Percentiles rank a stretch among this genome's conserved stretches.
Evolutionary conservation across 2,888 invertebrate species (phyloP).

Genomic region (Pharmacophagus antenor): DNA sequence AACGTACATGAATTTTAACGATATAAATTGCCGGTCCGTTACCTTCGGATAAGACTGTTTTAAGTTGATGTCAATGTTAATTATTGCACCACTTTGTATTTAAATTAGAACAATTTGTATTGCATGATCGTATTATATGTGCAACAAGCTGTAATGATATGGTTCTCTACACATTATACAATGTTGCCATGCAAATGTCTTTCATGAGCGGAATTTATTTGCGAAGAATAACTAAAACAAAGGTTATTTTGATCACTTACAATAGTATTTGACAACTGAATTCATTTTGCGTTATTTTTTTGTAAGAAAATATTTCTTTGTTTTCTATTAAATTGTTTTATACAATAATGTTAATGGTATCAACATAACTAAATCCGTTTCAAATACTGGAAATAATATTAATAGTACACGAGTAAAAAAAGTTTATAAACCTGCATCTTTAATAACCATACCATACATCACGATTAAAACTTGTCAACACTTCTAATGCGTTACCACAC

Average conservation of each 20-base stretch:
- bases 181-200: slow-evolving; percentile 32
- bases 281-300: not conserved
- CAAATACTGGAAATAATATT: no score
- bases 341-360: no score
- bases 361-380: no score
- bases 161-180: slow-evolving; percentile 19
- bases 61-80: slow-evolving; percentile 24
- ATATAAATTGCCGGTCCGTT: no score
- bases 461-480: no score
- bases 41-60: slow-evolving; percentile 9
- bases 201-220: slow-evolving; percentile 28
- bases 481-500: no score
- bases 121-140: slow-evolving; percentile 18
- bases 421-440: no score
- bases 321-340: no score
- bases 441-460: no score
- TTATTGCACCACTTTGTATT: slow-evolving; percentile 30
- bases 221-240: not conserved
- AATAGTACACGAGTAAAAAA: no score
- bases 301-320: not conserved
- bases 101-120: slow-evolving; percentile 30
- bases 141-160: slow-evolving; percentile 21
- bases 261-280: not conserved
- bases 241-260: not conserved
- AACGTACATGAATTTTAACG: no score